Conservation (phyloP, 2,113 vertebrate genomes). For the Nyctereutes procyonoides region DNA sequence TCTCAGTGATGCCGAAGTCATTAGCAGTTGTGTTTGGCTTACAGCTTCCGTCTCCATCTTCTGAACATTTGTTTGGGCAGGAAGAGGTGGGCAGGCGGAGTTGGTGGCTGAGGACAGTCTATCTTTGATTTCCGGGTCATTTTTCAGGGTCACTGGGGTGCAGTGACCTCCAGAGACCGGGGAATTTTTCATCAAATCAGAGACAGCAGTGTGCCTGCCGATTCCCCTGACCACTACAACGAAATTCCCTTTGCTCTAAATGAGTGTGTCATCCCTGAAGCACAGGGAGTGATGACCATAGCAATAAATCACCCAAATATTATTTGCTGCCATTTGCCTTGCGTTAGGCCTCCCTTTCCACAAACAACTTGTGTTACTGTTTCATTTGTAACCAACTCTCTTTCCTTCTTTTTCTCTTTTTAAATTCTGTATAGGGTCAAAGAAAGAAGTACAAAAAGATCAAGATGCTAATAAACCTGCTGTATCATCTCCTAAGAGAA, state of each 20-base stretch:
- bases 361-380: neutral
- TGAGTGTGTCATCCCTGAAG: neutral
- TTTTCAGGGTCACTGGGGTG: neutral
- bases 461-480: constrained; percentile 84
- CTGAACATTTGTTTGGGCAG: constrained; percentile 16
- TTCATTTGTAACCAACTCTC: neutral
- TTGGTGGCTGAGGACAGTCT: neutral
- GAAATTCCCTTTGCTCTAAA: neutral
- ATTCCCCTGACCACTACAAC: neutral
- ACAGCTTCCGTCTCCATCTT: neutral
- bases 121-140: constrained; percentile 48
- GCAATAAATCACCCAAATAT: neutral
- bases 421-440: constrained; percentile 73
- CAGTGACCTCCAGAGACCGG: neutral
- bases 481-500: constrained; percentile 92
- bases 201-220: neutral
- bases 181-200: neutral
- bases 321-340: neutral
- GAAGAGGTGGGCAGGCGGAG: neutral
- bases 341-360: neutral
- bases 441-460: constrained; percentile 92
- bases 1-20: neutral
- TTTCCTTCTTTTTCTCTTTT: constrained; percentile 45
- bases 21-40: neutral
- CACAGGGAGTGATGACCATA: neutral